Percentiles rank a stretch among this genome's conserved stretches.
phyloP scores from a whole-genome alignment of 2,797 vertebrate species.

The Crenuchus spilurus region DNA sequence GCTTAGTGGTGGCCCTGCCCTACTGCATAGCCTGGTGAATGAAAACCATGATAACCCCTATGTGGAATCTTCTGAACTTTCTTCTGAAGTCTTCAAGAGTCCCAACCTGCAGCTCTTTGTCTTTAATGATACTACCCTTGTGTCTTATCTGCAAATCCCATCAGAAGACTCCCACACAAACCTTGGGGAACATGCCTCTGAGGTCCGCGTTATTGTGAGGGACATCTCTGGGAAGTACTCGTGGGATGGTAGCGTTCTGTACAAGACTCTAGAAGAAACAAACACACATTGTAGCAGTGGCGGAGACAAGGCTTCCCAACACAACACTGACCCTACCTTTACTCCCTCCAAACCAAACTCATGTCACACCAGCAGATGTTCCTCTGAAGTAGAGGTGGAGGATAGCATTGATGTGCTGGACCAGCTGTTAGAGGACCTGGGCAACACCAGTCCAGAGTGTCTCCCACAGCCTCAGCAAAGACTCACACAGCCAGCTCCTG shows the following conservation, averaged over 20 bases:
- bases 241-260: constrained; percentile 91
- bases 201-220: constrained; percentile 91
- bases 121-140: constrained; percentile 94
- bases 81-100: constrained; percentile 94
- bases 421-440: constrained; percentile 87
- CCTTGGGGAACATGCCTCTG: constrained; percentile 70
- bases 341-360: constrained; percentile 51
- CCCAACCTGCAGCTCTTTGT: constrained; percentile 97
- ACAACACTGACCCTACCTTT: constrained; percentile 30
- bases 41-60: constrained; percentile 94
- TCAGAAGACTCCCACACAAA: constrained; percentile 66
- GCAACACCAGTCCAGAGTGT: constrained; percentile 91
- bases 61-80: constrained; percentile 89
- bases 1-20: constrained; percentile 88
- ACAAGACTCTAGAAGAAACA: constrained; percentile 77
- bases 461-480: constrained; percentile 83
- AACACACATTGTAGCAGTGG: constrained; percentile 17
- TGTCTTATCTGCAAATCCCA: constrained; percentile 94
- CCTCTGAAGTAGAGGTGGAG: constrained; percentile 66
- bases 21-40: constrained; percentile 93
- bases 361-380: constrained; percentile 44
- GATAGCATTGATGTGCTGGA: constrained; percentile 87
- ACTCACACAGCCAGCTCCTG: constrained; percentile 88
- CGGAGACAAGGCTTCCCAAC: constrained; percentile 37
- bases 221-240: constrained; percentile 99